A percentile compares a stretch with the other conserved stretches of the same genome.
These are phyloP conservation scores for Eublepharis macularius DNA, from an alignment of 2,113 vertebrate species.

Conservation along the genomic window DNA sequence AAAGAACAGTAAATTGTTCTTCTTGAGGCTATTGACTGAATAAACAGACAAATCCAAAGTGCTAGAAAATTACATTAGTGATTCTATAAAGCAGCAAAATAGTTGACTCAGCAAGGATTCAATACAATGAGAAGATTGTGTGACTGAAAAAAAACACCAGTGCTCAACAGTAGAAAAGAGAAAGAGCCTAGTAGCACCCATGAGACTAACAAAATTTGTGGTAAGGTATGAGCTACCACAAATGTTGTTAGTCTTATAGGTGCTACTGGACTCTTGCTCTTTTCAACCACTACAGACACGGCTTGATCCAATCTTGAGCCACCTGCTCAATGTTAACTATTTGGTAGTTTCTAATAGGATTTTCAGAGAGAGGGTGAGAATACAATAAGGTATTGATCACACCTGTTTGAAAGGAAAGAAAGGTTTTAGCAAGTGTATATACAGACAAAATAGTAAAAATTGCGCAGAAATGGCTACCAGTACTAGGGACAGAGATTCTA, in stretches of 20 bases:
- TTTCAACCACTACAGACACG: too few relatives aligned
- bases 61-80: conserved; percentile 34
- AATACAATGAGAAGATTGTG: conserved; percentile 38
- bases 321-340: conserved; percentile 18
- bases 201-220: too few relatives aligned
- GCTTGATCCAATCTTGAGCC: too few relatives aligned
- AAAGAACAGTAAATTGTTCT: conserved; percentile 7
- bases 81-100: conserved; percentile 5
- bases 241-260: too few relatives aligned
- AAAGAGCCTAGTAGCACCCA: too few relatives aligned
- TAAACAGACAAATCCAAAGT: conserved; percentile 25
- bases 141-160: conserved; percentile 31
- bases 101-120: conserved; percentile 24
- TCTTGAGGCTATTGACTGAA: conserved; percentile 22
- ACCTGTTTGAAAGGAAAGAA: background rate
- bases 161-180: too few relatives aligned
- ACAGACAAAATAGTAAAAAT: background rate
- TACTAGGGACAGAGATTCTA: background rate
- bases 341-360: conserved; percentile 20
- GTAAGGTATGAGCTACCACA: too few relatives aligned
- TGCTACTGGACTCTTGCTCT: too few relatives aligned
- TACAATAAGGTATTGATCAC: background rate
- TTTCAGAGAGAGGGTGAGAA: background rate
- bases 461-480: background rate
- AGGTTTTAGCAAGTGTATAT: background rate